Evolutionary conservation across 2,797 vertebrate species (phyloP), one percentile per base, ranked within the genome.

Genomic region (Sebastes itinus): DNA sequence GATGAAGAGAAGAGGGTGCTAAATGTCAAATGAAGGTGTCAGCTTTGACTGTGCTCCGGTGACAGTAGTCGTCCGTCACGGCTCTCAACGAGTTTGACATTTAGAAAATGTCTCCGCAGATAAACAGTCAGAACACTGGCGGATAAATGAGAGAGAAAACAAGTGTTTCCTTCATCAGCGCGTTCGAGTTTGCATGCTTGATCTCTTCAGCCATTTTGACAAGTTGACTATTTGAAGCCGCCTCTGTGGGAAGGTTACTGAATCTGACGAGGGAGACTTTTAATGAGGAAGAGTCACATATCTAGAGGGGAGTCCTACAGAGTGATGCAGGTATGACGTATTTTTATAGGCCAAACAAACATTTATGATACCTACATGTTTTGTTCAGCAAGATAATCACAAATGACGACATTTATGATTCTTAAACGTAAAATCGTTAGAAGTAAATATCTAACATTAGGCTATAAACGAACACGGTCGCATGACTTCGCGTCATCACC

Each of bases 31-130:
- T 52, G 80, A 77, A 89, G 78, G 82, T 73, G 77, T 88, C 80
- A 52, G 85, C 91, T 74, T 71, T 72, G 77, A 79, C 83, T 72
- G 74, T 64, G 78, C 59, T 65, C 30, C 7, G 2, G 71, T 72
- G 75, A 84, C 86, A 78, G 62, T 8, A 58, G 56, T 80, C 23
- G 80, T 78, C 83, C 81, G 74, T 87, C 85, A 46, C 67, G 59
- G 75, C 84, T 79, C 85, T 89, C 85, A 76, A 88, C 78, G 77
- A 68, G 70, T 81, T 46, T 94, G 94, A 95, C 93, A 94, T 95
- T 95, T 92, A 75, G 83, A 78, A 92, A 95, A 92, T 86, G 90
- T 72, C 89, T 93, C 71, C 1, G 9, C 75, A 72, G 88, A 94
- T 83, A 88, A 87, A 88, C 63, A 32, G 87, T 85, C 66, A 85